These are phyloP conservation scores for Erebia epiphron DNA, from an alignment of 2,888 invertebrate genomes.

Conservation along the genomic window DNA sequence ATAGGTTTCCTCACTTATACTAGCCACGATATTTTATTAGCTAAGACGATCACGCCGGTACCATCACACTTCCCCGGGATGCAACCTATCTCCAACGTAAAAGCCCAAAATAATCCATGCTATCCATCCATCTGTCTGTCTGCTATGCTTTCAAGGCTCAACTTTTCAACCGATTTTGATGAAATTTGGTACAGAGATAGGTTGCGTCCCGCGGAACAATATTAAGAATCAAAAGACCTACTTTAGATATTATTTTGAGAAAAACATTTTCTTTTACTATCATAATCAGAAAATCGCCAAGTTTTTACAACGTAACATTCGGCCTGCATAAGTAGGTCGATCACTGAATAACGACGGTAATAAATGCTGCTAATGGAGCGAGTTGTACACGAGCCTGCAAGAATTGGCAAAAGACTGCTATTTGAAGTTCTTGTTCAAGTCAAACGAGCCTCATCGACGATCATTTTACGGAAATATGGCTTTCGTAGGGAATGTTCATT, in stretches of 20 bases:
- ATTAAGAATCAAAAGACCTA: too few species aligned
- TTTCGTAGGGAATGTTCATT: not conserved
- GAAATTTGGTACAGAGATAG: too few species aligned
- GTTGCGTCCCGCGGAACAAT: too few species aligned
- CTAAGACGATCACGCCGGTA: too few species aligned
- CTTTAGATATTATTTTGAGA: not conserved
- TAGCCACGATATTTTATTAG: too few species aligned
- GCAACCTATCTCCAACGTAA: too few species aligned
- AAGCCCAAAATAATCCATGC: too few species aligned
- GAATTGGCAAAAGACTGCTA: conserved; percentile 8
- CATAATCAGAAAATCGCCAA: not conserved
- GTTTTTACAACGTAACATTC: not conserved
- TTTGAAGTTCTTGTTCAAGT: not conserved
- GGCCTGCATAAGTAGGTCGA: conserved; percentile 5
- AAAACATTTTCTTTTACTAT: not conserved
- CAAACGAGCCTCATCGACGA: conserved; percentile 4
- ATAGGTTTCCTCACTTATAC: too few species aligned
- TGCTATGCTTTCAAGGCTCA: too few species aligned
- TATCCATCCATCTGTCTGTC: too few species aligned
- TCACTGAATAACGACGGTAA: conserved; percentile 12
- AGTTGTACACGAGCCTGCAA: not conserved
- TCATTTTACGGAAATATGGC: not conserved
- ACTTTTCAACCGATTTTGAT: too few species aligned
- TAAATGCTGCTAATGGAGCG: conserved; percentile 10
- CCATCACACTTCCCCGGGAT: too few species aligned